Evolutionary conservation across 1,140 invertebrate genomes (phyloP).

Genomic region (Adelges cooleyi): DNA sequence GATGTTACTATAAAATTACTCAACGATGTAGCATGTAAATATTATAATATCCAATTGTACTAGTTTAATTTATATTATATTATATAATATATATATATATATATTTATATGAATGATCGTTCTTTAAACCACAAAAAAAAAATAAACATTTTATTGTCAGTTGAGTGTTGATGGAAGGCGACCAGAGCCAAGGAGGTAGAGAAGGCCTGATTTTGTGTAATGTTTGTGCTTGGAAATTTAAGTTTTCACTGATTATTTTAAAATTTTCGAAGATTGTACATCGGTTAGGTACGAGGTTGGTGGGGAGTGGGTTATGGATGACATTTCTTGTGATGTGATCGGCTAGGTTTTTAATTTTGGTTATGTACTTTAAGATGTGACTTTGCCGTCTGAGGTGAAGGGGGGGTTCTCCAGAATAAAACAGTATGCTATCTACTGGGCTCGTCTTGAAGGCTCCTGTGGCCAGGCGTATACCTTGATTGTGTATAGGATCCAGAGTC

Average conservation of each 20-base stretch:
- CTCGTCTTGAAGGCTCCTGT: background rate
- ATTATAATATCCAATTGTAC: too few relatives aligned
- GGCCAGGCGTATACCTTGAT: background rate
- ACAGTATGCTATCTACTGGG: background rate
- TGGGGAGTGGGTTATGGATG: background rate
- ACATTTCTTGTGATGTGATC: background rate
- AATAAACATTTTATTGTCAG: too few relatives aligned
- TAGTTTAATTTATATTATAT: too few relatives aligned
- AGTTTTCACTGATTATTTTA: background rate
- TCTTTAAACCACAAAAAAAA: too few relatives aligned
- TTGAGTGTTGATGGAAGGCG: background rate
- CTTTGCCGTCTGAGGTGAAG: background rate
- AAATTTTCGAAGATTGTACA: background rate
- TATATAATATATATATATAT: too few relatives aligned
- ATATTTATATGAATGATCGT: too few relatives aligned
- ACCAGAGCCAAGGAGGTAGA: background rate
- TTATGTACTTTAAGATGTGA: background rate
- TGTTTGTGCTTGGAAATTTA: background rate
- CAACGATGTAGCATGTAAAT: too few relatives aligned
- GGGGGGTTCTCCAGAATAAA: background rate
- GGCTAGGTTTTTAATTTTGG: background rate
- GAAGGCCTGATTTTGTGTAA: background rate
- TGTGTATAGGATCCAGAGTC: background rate
- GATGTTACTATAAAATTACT: too few relatives aligned
- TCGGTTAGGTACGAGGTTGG: background rate